Percentiles rank a stretch among this genome's conserved stretches.
phyloP scores from a whole-genome alignment of 1,140 invertebrate genomes.

The Dendroctonus ponderosae region DNA sequence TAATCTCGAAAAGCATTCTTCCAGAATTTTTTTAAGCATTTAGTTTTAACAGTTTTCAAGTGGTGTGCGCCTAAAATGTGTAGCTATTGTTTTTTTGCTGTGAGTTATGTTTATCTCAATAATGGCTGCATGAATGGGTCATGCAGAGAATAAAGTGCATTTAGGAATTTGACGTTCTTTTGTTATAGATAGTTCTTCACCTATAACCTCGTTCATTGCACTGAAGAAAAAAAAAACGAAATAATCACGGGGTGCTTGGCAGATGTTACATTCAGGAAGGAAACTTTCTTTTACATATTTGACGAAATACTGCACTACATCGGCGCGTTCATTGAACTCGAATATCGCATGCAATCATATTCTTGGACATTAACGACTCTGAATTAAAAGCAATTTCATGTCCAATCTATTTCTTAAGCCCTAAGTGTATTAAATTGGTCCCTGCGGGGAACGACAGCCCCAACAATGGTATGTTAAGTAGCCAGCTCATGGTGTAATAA shows the following conservation, averaged over 20 bases:
- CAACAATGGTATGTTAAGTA: neutral
- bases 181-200: neutral
- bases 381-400: slow-evolving; percentile 3
- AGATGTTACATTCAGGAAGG: neutral
- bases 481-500: neutral
- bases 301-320: neutral
- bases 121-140: no score
- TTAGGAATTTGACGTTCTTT: no score
- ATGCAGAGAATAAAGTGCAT: no score
- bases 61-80: neutral
- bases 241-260: neutral
- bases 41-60: no score
- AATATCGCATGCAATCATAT: neutral
- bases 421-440: slow-evolving; percentile 6
- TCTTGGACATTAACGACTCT: neutral
- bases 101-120: neutral
- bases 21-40: no score
- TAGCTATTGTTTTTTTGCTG: neutral
- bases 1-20: no score
- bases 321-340: neutral
- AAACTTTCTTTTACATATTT: neutral
- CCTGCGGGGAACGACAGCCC: neutral
- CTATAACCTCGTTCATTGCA: neutral
- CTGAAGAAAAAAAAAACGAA: neutral
- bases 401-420: slow-evolving; percentile 1